phyloP scores from a whole-genome alignment of 2,113 vertebrate genomes.

The Eidolon helvum region DNA sequence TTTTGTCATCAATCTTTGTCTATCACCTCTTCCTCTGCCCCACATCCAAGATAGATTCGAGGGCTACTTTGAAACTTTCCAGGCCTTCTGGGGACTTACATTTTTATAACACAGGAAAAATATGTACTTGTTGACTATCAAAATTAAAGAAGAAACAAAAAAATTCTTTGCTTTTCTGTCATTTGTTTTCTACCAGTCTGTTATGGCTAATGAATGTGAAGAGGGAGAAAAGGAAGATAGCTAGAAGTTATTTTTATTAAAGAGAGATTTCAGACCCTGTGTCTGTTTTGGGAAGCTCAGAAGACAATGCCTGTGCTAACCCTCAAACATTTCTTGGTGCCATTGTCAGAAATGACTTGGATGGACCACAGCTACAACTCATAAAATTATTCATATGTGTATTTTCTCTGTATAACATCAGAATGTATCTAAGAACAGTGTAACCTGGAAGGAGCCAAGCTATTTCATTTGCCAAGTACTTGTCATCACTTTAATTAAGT shows the following conservation, averaged over 20 bases:
- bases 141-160: neutral
- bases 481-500: slow-evolving; percentile 27
- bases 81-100: neutral
- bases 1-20: neutral
- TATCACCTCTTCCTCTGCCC: neutral
- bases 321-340: neutral
- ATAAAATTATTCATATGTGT: neutral
- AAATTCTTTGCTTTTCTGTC: neutral
- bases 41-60: neutral
- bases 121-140: neutral
- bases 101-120: neutral
- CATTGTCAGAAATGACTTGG: neutral
- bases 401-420: neutral
- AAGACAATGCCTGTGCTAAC: neutral
- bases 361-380: neutral
- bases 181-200: neutral
- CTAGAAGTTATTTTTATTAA: neutral
- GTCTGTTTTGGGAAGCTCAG: neutral
- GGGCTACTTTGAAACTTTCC: neutral
- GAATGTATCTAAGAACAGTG: neutral
- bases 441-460: neutral
- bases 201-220: neutral
- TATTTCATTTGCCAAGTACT: slow-evolving; percentile 26
- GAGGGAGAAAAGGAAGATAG: neutral
- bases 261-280: neutral